These are phyloP conservation scores for Temnothorax ravouxi DNA, from an alignment of 2,888 invertebrate species.

Conservation along the genomic window DNA sequence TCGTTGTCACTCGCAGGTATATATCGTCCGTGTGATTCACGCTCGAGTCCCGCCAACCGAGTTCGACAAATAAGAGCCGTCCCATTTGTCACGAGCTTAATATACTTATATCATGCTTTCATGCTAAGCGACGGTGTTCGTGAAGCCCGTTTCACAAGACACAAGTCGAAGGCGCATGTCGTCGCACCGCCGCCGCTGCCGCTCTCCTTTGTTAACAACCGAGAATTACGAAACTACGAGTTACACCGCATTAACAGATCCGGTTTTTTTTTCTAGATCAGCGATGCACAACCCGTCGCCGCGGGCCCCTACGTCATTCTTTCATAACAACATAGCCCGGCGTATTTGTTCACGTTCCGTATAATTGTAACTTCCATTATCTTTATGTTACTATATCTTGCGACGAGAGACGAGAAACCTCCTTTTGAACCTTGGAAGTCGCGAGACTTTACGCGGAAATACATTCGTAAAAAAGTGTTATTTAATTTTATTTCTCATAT, in stretches of 20 bases:
- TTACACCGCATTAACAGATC: conserved; percentile 16
- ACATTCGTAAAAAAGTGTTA: not conserved
- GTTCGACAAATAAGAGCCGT: conserved; percentile 35
- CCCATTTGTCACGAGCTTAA: conserved; percentile 52
- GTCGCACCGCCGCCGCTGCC: conserved; percentile 49
- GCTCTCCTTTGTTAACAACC: conserved; percentile 64
- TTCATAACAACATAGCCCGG: conserved; percentile 8
- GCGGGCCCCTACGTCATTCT: conserved; percentile 12
- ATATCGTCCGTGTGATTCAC: conserved; percentile 57
- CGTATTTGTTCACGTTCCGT: conserved; percentile 28
- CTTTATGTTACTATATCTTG: not conserved
- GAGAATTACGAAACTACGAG: conserved; percentile 61
- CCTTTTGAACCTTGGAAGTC: not conserved
- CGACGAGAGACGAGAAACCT: too few relatives aligned
- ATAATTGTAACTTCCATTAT: conserved; percentile 14
- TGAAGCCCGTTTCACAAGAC: conserved; percentile 65
- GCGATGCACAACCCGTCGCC: conserved; percentile 4
- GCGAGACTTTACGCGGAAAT: not conserved
- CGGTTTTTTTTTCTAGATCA: conserved; percentile 54
- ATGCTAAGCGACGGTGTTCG: conserved; percentile 12
- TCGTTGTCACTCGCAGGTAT: conserved; percentile 42
- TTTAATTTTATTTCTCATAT: not conserved
- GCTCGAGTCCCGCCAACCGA: conserved; percentile 50
- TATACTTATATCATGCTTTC: conserved; percentile 52
- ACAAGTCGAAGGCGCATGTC: conserved; percentile 50